phyloP scores from a whole-genome alignment of 2,113 vertebrate genomes.

The Clupea harengus region DNA sequence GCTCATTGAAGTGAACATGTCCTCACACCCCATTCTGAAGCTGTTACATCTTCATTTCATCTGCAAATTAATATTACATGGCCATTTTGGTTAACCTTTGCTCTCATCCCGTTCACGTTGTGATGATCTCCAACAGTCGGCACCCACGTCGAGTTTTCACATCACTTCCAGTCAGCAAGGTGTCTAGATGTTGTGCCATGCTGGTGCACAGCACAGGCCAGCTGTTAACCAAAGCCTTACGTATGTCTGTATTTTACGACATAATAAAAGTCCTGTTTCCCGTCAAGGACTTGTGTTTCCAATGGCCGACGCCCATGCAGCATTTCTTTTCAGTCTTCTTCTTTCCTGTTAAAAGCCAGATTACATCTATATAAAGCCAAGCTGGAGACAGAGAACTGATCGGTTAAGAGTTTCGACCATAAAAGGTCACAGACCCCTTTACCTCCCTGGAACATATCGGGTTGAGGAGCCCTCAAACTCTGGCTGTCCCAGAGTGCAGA shows the following conservation, averaged over 20 bases:
- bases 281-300: neutral
- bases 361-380: neutral
- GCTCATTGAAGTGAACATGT: neutral
- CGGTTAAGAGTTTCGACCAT: neutral
- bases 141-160: neutral
- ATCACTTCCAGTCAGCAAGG: neutral
- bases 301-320: neutral
- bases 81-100: neutral
- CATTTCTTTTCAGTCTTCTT: neutral
- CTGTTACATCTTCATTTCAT: neutral
- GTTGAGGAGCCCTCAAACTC: neutral
- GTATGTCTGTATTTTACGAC: neutral
- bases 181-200: neutral
- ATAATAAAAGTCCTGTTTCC: slow-evolving; percentile 4
- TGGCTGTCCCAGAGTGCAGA: neutral
- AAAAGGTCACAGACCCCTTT: neutral
- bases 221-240: neutral
- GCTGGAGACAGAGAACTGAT: neutral
- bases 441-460: neutral
- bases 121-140: neutral
- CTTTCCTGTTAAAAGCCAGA: neutral
- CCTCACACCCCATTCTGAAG: neutral
- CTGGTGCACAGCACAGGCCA: neutral
- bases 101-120: neutral
- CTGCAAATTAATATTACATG: neutral